Percentiles rank a stretch among this genome's conserved stretches.
These are phyloP conservation scores for Agonum fuliginosum DNA, from an alignment of 2,888 invertebrate genomes.

Conservation along the genomic window DNA sequence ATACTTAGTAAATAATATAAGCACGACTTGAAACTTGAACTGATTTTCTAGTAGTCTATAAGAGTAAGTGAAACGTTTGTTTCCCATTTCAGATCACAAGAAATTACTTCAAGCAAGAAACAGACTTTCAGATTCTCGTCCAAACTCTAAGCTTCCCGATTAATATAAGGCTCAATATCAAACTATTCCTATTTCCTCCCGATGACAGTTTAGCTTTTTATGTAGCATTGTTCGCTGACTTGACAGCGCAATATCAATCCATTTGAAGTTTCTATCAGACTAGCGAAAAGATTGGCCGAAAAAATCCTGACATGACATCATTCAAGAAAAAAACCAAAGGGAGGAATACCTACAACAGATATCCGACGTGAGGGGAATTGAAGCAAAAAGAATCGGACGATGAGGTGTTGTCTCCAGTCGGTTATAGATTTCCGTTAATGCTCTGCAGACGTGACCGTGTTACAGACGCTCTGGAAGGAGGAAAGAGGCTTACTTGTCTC, in stretches of 20 bases:
- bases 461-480: background rate
- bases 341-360: background rate
- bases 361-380: constrained; percentile 42
- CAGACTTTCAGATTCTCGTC: no score
- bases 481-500: constrained; percentile 16
- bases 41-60: no score
- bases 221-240: constrained; percentile 41
- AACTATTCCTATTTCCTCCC: constrained; percentile 20
- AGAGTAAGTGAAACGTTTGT: no score
- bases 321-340: constrained; percentile 15
- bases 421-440: constrained; percentile 50
- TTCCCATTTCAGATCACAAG: no score
- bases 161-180: no score
- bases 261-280: constrained; percentile 56
- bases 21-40: no score
- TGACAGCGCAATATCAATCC: constrained; percentile 55
- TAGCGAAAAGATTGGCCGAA: constrained; percentile 43
- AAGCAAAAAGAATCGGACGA: background rate
- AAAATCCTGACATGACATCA: constrained; percentile 53
- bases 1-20: no score
- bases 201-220: constrained; percentile 11
- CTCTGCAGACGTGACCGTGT: constrained; percentile 2
- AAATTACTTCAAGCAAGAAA: no score
- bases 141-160: no score
- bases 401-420: constrained; percentile 37